Evolutionary conservation across 2,797 vertebrate species (phyloP), one percentile per base, ranked within the genome.

Genomic region (Periophthalmus magnuspinnatus): DNA sequence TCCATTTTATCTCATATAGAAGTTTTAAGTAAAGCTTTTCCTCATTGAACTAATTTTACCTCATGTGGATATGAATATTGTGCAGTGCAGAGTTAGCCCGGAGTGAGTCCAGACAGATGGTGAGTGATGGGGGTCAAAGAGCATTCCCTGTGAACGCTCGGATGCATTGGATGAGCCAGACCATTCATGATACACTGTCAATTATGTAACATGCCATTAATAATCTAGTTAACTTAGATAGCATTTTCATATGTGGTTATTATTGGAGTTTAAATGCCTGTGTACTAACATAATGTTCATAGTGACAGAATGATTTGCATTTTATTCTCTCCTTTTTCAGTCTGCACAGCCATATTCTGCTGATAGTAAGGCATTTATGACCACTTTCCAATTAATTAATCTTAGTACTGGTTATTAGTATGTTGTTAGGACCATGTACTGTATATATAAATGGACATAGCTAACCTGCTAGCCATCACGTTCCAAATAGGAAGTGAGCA

Each of bases 101-200:
- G 62, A 24, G 62, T 74, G n/a, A 75, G 60, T 47, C 58, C 59
- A 58, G 55, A n/a, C 68, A 62, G 80, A 70, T 85, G 72, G 76
- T 75, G 60, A 68, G 38, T 65, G 63, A 36, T 67, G 7, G 65
- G 19, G 68, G 22, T 33, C 36, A 28, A 65, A 55, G 13, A 22
- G 19, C 14, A 32, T 69, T 34, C 19, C 7, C 8, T 7, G 21
- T 22, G 57, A 75, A 75, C n/a, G 38, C 60, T 60, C 73, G 56
- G 32, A n/a, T 80, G 68, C 70, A 13, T 14, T 67, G 60, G 69
- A 50, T 56, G 65, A 60, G 71, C 65, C 72, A 32, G 41, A 47
- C 45, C 45, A 50, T 48, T 65, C 63, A 65, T 50, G 41, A 65
- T 65, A 47, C 28, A 19, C 13, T 19, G 24, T 65, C 45, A 65